Percentiles rank a stretch among this genome's conserved stretches.
These are phyloP conservation scores for Heteractis magnifica DNA, from an alignment of 92 coral and sea anemone species.

Conservation along the genomic window DNA sequence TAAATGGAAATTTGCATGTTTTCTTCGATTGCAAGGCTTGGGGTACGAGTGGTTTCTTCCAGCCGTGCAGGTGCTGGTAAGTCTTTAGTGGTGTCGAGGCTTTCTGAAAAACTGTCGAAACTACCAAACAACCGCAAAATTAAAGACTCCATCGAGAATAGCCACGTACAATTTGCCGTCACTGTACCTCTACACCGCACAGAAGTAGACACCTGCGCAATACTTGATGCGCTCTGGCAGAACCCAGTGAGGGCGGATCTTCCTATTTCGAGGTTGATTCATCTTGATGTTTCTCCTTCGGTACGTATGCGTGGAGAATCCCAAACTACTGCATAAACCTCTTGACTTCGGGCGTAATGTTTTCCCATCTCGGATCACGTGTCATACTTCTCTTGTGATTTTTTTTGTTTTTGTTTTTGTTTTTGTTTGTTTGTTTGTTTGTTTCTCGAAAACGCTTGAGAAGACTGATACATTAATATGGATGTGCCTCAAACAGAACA, in stretches of 20 bases:
- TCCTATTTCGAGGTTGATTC: conserved; percentile 76
- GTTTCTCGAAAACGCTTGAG: neutral
- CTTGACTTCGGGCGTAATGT: no score
- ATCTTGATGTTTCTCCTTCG: conserved; percentile 73
- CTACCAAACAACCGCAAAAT: conserved; percentile 52
- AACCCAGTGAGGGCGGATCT: conserved; percentile 65
- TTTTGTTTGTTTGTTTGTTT: no score
- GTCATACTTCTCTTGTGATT: no score
- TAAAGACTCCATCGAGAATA: neutral
- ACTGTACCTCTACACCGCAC: conserved; percentile 76
- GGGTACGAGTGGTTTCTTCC: conserved; percentile 77
- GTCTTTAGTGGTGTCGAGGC: conserved; percentile 60
- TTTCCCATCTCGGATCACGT: no score
- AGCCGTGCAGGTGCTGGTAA: conserved; percentile 83
- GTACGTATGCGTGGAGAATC: conserved; percentile 47
- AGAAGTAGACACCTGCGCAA: conserved; percentile 40
- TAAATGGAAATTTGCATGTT: no score
- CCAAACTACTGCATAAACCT: neutral
- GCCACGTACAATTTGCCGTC: conserved; percentile 34
- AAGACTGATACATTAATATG: no score
- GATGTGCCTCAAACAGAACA: no score
- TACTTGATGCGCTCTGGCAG: conserved; percentile 54
- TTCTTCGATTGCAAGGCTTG: no score
- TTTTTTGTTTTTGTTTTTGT: no score
- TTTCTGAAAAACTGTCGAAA: conserved; percentile 54